Evolutionary conservation across 2,113 vertebrate genomes (phyloP).

Genomic region (Chaetodon auriga): DNA sequence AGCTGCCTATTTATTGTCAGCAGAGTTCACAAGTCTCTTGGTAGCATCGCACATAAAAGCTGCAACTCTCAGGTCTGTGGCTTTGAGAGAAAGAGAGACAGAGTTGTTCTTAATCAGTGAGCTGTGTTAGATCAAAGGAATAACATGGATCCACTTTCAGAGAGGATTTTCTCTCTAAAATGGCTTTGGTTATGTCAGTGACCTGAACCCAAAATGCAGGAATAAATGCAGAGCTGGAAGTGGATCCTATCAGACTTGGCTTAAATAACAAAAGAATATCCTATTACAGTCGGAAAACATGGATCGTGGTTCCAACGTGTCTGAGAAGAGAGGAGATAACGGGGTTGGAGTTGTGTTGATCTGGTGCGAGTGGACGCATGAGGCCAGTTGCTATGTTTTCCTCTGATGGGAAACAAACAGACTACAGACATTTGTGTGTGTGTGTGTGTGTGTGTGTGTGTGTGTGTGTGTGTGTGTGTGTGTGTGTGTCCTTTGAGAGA

Average conservation of each 20-base stretch:
- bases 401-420: slow-evolving; percentile 59
- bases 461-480: slow-evolving; percentile 27
- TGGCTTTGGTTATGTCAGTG: slow-evolving; percentile 53
- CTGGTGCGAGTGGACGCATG: slow-evolving; percentile 28
- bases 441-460: slow-evolving; percentile 19
- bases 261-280: slow-evolving; percentile 33
- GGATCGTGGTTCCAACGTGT: slow-evolving; percentile 47
- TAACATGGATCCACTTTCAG: slow-evolving; percentile 52
- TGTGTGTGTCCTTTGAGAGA: background rate
- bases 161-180: slow-evolving; percentile 58
- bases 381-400: slow-evolving; percentile 51
- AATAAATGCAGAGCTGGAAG: slow-evolving; percentile 32
- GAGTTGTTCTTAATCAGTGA: slow-evolving; percentile 56
- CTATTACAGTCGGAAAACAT: slow-evolving; percentile 38
- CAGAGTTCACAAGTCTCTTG: background rate
- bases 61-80: slow-evolving; percentile 10
- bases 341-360: slow-evolving; percentile 49
- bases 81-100: slow-evolving; percentile 26
- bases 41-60: slow-evolving; percentile 29
- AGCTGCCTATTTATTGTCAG: background rate
- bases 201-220: slow-evolving; percentile 41
- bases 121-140: slow-evolving; percentile 65
- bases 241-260: slow-evolving; percentile 56
- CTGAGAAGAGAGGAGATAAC: slow-evolving; percentile 53
- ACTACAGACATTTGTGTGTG: slow-evolving; percentile 25